These are phyloP conservation scores for Trachelipus rathkii DNA, from an alignment of 1,140 invertebrate species.

Conservation along the genomic window DNA sequence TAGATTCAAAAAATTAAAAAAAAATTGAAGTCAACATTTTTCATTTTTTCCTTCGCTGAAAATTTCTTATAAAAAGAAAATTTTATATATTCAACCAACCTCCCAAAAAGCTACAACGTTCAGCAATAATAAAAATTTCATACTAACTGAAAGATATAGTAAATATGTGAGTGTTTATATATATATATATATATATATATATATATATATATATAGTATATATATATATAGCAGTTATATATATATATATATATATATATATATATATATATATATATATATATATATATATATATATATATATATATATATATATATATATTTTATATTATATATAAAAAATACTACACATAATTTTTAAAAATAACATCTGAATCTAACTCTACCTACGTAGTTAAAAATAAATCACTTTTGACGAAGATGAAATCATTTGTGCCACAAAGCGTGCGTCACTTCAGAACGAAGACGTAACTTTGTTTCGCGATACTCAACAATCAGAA, in stretches of 20 bases:
- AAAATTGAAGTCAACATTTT: no score
- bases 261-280: conserved; percentile 11
- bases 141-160: no score
- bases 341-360: neutral
- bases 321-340: conserved; percentile 1
- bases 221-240: conserved; percentile 6
- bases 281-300: conserved; percentile 13
- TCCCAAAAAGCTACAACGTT: no score
- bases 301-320: conserved; percentile 5
- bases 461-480: conserved; percentile 49
- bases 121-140: no score
- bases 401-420: conserved; percentile 49
- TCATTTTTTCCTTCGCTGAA: no score
- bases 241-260: conserved; percentile 11
- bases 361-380: neutral
- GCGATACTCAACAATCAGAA: conserved; percentile 49
- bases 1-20: no score
- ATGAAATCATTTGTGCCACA: conserved; percentile 54
- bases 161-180: no score
- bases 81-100: no score
- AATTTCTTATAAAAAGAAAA: no score
- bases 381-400: neutral
- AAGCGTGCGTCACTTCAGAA: conserved; percentile 49
- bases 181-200: no score
- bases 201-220: conserved; percentile 2